Evolutionary conservation across 2,797 vertebrate genomes (phyloP), one percentile per base, ranked within the genome.

Genomic region (Bradypus variegatus): DNA sequence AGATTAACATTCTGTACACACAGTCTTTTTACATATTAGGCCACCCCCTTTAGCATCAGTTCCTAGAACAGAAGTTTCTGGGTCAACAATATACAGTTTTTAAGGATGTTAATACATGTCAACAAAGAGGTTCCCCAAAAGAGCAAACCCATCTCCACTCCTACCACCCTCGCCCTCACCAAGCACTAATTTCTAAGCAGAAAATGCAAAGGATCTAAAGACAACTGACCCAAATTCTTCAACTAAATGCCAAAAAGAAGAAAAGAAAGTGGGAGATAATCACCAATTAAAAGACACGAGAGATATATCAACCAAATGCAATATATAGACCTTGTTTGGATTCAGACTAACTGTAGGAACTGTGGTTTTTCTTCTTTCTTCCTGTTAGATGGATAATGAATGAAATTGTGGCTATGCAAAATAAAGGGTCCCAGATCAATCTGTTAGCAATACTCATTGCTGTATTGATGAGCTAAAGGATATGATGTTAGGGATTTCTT

Each of bases 21-120:
- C 92, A 86, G 58, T 13, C 9, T 75, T 93, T 69, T 87, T 38
- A 81, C 65, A 25, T 27, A 69, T 62, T 62, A 91, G 36, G 78
- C 16, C 73, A 27, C 76, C 36, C 90, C 50, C 69, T 62, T 72
- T 67, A 88, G 48, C 33, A 78, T 14, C 10, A 33, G 36, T 55
- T 88, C 69, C 64, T 72, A 90, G 67, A 48, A 85, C 21, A 90
- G n/a, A 88, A 53, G 64, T 69, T 84, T 76, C 89, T 80, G 27
- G 67, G 78, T 72, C 84, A 90, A 73, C 31, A 64, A 69, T 23
- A 38, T 41, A n/a, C 31, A 36, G n/a, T 53, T 80, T 91, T 91
- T 33, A 41, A 5, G 25, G 72, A 55, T 58, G 27, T 90, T 89
- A 69, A 73, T 16, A 36, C 2, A 41, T 62, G 60, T 85, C 19